A percentile compares a stretch with the other conserved stretches of the same genome.
These are phyloP conservation scores for Drosophila meridionalis DNA, from an alignment of 2,888 invertebrate species.

Conservation along the genomic window DNA sequence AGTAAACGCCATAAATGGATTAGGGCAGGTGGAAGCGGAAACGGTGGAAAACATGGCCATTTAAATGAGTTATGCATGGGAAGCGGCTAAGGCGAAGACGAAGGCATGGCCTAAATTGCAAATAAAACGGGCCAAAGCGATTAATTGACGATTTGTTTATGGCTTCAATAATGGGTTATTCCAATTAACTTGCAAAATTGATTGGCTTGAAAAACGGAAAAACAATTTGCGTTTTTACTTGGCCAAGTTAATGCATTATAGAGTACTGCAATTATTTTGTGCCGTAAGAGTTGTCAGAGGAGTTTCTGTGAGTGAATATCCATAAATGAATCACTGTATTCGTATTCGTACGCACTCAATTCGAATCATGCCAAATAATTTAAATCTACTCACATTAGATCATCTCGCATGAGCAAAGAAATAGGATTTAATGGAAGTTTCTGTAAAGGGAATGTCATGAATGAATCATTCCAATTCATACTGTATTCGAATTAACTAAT, in stretches of 20 bases:
- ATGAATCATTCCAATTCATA: background rate
- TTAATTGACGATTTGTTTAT: constrained; percentile 38
- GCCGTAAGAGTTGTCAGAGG: background rate
- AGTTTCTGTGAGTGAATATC: too few relatives aligned
- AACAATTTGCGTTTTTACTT: background rate
- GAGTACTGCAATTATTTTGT: background rate
- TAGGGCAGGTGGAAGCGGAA: constrained; percentile 52
- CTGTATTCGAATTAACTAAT: background rate
- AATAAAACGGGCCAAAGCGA: constrained; percentile 41
- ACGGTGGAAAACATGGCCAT: constrained; percentile 47
- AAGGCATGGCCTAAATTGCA: constrained; percentile 25
- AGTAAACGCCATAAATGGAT: constrained; percentile 74
- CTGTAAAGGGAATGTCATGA: background rate
- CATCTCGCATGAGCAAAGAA: too few relatives aligned
- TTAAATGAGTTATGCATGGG: constrained; percentile 64
- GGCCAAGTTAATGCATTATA: background rate
- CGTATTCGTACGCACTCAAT: too few relatives aligned
- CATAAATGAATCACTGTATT: too few relatives aligned
- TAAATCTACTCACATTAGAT: too few relatives aligned
- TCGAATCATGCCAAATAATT: too few relatives aligned
- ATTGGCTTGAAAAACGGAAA: background rate
- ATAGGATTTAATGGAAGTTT: too few relatives aligned
- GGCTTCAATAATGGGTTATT: constrained; percentile 3
- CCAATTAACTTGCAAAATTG: constrained; percentile 8
- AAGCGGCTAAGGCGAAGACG: background rate